A percentile compares a stretch with the other conserved stretches of the same genome.
Conservation (phyloP, 2,113 vertebrate species). For the Pampusana beccarii region DNA sequence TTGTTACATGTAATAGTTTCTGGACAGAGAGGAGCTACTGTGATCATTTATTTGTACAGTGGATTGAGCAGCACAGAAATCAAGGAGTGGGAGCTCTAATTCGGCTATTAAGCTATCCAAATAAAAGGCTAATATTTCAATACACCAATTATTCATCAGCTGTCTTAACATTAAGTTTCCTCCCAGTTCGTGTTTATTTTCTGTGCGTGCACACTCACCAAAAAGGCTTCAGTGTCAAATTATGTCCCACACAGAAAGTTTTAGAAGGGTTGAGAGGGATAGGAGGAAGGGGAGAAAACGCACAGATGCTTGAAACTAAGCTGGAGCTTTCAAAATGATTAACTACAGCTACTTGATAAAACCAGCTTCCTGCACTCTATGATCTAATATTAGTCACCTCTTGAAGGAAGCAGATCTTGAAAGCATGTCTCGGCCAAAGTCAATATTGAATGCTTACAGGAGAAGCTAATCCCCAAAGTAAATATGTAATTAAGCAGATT, state of each 20-base stretch:
- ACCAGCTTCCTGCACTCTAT: not conserved
- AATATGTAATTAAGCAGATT: constrained; percentile 50
- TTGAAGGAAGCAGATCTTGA: constrained; percentile 40
- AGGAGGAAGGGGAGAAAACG: constrained; percentile 6
- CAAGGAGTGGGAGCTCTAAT: not conserved
- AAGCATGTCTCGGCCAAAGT: constrained; percentile 27
- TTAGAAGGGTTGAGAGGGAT: not conserved
- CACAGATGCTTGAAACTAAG: not conserved
- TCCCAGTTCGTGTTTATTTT: not conserved
- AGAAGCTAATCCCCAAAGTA: constrained; percentile 32
- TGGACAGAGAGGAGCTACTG: not conserved
- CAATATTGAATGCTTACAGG: not conserved
- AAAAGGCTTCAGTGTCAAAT: not conserved
- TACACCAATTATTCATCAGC: constrained; percentile 12
- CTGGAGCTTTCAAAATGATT: constrained; percentile 18
- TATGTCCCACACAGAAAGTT: not conserved
- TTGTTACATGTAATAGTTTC: not conserved
- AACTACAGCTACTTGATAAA: constrained; percentile 35
- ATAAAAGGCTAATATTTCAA: constrained; percentile 8
- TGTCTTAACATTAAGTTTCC: not conserved
- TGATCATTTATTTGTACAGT: constrained; percentile 14
- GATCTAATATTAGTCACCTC: constrained; percentile 17
- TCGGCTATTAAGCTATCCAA: constrained; percentile 34
- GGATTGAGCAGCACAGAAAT: constrained; percentile 1
- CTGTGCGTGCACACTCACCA: accelerated